phyloP scores from a whole-genome alignment of 2,888 invertebrate species.

The Mythimna ferrago region DNA sequence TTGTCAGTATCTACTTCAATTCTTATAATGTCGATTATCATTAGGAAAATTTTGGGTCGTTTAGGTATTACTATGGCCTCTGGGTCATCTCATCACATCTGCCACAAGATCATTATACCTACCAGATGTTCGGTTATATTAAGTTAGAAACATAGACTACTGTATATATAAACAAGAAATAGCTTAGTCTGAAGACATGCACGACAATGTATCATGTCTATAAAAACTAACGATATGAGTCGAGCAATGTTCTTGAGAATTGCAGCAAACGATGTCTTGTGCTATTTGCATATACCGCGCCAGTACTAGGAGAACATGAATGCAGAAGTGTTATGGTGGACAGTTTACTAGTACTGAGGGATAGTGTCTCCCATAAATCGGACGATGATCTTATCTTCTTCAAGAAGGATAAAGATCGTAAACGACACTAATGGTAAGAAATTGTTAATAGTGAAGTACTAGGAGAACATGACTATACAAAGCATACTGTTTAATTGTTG shows the following conservation, averaged over 20 bases:
- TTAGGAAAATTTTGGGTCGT: background rate
- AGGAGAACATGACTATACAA: too few relatives aligned
- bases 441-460: background rate
- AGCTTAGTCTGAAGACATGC: slow-evolving; percentile 10
- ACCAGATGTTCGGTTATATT: background rate
- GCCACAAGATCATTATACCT: background rate
- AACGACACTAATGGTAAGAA: background rate
- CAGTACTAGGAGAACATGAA: slow-evolving; percentile 31
- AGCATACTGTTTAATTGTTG: too few relatives aligned
- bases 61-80: background rate
- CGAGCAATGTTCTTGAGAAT: slow-evolving; percentile 36
- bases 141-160: background rate
- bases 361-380: slow-evolving; percentile 4
- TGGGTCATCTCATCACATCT: background rate
- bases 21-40: background rate
- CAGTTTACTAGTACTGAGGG: slow-evolving; percentile 36
- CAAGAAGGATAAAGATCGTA: background rate
- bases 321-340: slow-evolving; percentile 33
- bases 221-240: slow-evolving; percentile 40
- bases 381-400: background rate
- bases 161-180: slow-evolving; percentile 1
- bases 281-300: slow-evolving; percentile 44
- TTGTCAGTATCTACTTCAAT: background rate
- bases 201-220: slow-evolving; percentile 20
- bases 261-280: slow-evolving; percentile 36